These are phyloP conservation scores for Brachynemurus nebulosus DNA, from an alignment of 2,888 invertebrate genomes.

Conservation along the genomic window DNA sequence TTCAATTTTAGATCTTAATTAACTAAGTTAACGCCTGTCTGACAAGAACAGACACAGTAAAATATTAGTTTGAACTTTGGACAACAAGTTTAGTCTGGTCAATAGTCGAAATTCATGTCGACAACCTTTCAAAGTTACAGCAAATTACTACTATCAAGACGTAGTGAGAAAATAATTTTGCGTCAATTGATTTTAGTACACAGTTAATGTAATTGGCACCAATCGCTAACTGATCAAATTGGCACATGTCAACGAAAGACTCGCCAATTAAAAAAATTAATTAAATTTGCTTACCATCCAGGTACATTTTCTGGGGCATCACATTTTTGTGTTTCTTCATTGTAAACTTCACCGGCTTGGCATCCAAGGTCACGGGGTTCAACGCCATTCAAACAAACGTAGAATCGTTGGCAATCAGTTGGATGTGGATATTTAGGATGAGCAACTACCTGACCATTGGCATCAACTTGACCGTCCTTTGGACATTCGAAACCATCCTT, in stretches of 20 bases:
- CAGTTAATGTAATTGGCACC: not conserved
- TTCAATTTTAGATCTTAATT: no score
- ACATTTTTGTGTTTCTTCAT: slow-evolving; percentile 69
- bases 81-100: no score
- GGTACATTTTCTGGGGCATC: slow-evolving; percentile 83
- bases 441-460: slow-evolving; percentile 55
- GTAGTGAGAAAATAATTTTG: slow-evolving; percentile 6
- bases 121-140: no score
- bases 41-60: no score
- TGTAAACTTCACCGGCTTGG: slow-evolving; percentile 80
- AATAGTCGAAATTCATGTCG: no score
- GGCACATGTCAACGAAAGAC: not conserved
- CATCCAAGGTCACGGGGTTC: slow-evolving; percentile 83
- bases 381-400: slow-evolving; percentile 73
- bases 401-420: slow-evolving; percentile 81
- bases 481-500: slow-evolving; percentile 81
- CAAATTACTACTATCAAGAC: slow-evolving; percentile 5
- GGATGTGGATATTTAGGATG: slow-evolving; percentile 81
- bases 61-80: no score
- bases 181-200: not conserved
- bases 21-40: no score
- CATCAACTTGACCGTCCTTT: slow-evolving; percentile 47
- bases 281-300: slow-evolving; percentile 54
- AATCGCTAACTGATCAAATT: no score
- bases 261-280: not conserved